Evolutionary conservation across 2,888 invertebrate genomes (phyloP).

Genomic region (Aporophyla nigra): DNA sequence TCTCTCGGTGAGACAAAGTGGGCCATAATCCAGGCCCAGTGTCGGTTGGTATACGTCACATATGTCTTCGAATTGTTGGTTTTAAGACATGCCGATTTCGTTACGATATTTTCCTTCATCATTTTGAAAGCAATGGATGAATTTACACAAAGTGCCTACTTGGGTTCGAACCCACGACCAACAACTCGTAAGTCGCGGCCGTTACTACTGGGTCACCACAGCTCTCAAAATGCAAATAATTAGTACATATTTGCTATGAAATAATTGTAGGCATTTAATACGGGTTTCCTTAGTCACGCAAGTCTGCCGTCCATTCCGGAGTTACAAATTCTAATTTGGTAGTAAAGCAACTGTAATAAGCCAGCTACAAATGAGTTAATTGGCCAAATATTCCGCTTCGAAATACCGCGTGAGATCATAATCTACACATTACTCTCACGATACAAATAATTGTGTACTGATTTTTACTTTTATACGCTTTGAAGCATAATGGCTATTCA

Average conservation of each 20-base stretch:
- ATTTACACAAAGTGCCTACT: too few relatives aligned
- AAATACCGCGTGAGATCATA: constrained; percentile 31
- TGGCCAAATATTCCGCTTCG: constrained; percentile 26
- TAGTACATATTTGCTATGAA: neutral
- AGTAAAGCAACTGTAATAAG: constrained; percentile 7
- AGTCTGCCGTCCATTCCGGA: neutral
- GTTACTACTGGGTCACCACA: too few relatives aligned
- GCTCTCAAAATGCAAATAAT: too few relatives aligned
- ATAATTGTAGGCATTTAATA: neutral
- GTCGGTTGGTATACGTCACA: too few relatives aligned
- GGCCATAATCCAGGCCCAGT: too few relatives aligned
- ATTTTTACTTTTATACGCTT: constrained; percentile 4
- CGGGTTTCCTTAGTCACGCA: constrained; percentile 29
- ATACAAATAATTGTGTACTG: constrained; percentile 19
- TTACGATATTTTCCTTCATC: too few relatives aligned
- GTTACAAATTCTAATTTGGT: constrained; percentile 17
- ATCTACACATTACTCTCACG: constrained; percentile 42
- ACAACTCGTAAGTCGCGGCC: too few relatives aligned
- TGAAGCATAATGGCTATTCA: neutral
- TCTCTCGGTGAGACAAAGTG: too few relatives aligned
- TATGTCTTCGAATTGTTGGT: too few relatives aligned
- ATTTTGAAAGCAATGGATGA: too few relatives aligned
- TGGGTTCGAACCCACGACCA: too few relatives aligned
- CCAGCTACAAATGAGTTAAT: constrained; percentile 40
- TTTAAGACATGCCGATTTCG: too few relatives aligned